Percentiles rank a stretch among this genome's conserved stretches.
Conservation (phyloP, 2,113 vertebrate species). For the Piprites chloris region DNA sequence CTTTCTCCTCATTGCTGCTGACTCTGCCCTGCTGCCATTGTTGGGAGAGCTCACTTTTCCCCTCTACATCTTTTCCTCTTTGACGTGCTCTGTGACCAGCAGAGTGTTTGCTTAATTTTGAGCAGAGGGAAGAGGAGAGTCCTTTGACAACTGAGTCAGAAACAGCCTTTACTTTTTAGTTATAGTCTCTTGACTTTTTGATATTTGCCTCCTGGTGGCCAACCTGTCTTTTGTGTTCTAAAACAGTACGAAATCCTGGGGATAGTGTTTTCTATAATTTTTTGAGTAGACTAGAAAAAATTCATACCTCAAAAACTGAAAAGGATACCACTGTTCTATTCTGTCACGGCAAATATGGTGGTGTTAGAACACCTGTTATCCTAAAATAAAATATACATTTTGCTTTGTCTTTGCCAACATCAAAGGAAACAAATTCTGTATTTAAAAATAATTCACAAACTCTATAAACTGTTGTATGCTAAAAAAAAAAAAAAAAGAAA, state of each 20-base stretch:
- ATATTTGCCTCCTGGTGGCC: neutral
- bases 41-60: neutral
- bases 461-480: neutral
- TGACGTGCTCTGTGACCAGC: neutral
- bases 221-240: neutral
- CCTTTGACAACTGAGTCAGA: neutral
- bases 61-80: neutral
- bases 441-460: neutral
- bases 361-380: neutral
- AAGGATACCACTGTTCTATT: neutral
- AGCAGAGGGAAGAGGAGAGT: neutral
- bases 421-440: neutral
- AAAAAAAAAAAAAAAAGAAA: neutral
- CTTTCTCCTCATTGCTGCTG: neutral
- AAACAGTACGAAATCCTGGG: neutral
- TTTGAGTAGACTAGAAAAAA: neutral
- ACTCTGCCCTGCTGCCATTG: neutral
- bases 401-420: neutral
- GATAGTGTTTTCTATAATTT: neutral
- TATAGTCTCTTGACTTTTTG: neutral
- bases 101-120: neutral
- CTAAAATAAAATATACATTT: neutral
- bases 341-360: neutral
- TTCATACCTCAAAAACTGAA: neutral
- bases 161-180: neutral